phyloP scores from a whole-genome alignment of 2,113 vertebrate species.

The Coreoperca whiteheadi region DNA sequence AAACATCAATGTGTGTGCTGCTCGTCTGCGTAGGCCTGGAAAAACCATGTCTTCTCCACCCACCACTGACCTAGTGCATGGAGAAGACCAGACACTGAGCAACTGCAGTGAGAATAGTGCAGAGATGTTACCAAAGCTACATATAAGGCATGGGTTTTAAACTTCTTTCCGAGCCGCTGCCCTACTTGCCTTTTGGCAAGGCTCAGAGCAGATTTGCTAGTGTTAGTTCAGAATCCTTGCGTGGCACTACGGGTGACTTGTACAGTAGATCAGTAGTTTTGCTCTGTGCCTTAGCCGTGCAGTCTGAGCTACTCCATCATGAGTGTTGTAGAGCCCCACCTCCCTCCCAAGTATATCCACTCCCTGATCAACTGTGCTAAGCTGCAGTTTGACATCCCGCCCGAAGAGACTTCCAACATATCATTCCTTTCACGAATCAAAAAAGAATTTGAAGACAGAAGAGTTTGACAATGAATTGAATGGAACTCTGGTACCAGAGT shows the following conservation, averaged over 20 bases:
- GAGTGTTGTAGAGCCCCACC: constrained; percentile 20
- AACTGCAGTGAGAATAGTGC: constrained; percentile 34
- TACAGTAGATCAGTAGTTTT: constrained; percentile 55
- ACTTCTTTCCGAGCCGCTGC: constrained; percentile 30
- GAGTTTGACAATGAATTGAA: not conserved
- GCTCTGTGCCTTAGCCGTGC: constrained; percentile 66
- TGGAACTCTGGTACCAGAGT: not conserved
- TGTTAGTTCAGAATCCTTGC: constrained; percentile 39
- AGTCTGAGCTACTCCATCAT: constrained; percentile 50
- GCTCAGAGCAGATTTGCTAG: constrained; percentile 58
- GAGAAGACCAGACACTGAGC: constrained; percentile 40
- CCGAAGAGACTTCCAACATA: constrained; percentile 25
- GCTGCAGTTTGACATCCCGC: constrained; percentile 21
- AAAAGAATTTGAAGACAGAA: not conserved
- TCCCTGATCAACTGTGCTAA: constrained; percentile 30
- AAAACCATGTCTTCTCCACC: constrained; percentile 15
- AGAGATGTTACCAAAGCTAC: constrained; percentile 64
- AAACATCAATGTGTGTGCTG: constrained; percentile 61
- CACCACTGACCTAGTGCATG: constrained; percentile 33
- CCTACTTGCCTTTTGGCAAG: constrained; percentile 51
- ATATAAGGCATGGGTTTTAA: constrained; percentile 40
- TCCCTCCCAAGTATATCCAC: constrained; percentile 2
- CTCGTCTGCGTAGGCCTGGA: constrained; percentile 44
- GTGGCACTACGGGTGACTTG: constrained; percentile 33
- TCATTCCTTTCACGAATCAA: constrained; percentile 37